Percentiles rank a stretch among this genome's conserved stretches.
Evolutionary conservation across 2,797 vertebrate genomes (phyloP).

Genomic region (Tympanoctomys barrerae): DNA sequence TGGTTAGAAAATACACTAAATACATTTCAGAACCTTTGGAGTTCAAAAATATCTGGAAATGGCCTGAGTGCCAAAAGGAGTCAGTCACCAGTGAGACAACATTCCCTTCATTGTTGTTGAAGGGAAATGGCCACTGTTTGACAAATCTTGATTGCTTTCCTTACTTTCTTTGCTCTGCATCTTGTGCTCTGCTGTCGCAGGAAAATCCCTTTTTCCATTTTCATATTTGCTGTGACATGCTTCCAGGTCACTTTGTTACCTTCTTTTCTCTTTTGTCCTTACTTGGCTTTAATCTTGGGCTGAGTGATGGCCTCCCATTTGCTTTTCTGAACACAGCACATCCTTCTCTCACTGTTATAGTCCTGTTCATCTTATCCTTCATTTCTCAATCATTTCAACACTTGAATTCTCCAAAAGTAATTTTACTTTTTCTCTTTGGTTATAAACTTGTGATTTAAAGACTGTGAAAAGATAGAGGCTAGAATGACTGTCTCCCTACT

Average conservation of each 20-base stretch:
- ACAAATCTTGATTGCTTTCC: background rate
- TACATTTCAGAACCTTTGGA: slow-evolving; percentile 71
- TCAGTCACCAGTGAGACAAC: background rate
- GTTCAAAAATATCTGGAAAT: slow-evolving; percentile 64
- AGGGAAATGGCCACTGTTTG: background rate
- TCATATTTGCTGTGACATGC: background rate
- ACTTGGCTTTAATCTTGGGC: background rate
- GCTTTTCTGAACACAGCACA: background rate
- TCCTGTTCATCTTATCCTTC: background rate
- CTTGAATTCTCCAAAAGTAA: background rate
- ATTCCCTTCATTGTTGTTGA: background rate
- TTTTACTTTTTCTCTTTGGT: background rate
- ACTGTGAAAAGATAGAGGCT: background rate
- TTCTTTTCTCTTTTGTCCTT: background rate
- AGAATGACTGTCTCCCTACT: background rate
- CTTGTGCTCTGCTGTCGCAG: background rate
- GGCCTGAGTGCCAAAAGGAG: background rate
- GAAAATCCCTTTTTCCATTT: background rate
- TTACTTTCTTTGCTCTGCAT: background rate
- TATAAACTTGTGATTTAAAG: slow-evolving; percentile 6
- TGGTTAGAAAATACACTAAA: slow-evolving; percentile 76
- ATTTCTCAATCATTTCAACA: background rate
- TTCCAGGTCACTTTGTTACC: background rate
- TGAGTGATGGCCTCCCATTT: background rate
- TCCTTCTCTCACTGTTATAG: background rate